Conservation (phyloP, 2,797 vertebrate species). For the Antrozous pallidus region DNA sequence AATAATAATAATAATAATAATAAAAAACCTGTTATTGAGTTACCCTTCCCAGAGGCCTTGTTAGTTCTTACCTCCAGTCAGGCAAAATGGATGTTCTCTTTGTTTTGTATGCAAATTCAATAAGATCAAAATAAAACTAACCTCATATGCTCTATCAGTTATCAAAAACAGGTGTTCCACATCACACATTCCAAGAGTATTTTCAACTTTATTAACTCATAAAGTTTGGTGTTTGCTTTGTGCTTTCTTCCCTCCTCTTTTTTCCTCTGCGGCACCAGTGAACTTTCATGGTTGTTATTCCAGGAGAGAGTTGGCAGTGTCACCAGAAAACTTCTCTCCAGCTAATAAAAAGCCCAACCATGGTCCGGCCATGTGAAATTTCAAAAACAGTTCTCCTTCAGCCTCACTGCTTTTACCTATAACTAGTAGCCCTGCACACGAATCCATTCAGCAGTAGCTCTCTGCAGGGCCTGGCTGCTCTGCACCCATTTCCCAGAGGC, state of each 20-base stretch:
- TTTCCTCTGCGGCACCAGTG: neutral
- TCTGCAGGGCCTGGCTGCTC: no score
- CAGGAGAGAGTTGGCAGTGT: neutral
- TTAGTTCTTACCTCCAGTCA: neutral
- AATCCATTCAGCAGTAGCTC: no score
- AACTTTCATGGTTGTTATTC: neutral
- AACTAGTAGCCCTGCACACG: neutral
- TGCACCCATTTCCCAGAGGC: no score
- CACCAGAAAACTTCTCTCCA: neutral
- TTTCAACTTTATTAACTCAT: conserved; percentile 2
- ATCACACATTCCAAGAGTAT: neutral
- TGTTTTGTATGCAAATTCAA: neutral
- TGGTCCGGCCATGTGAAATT: neutral
- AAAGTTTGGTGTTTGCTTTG: neutral
- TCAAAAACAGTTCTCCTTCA: neutral
- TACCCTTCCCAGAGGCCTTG: neutral
- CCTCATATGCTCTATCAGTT: neutral
- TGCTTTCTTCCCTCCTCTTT: neutral
- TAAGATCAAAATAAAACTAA: neutral
- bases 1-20: no score
- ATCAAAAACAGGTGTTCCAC: neutral
- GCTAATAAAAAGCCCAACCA: neutral
- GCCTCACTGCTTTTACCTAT: neutral
- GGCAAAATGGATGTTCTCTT: neutral
- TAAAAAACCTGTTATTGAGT: no score